Base-by-base conservation (phyloP, 1,140 invertebrate species). In the Achroia grisella region DNA sequence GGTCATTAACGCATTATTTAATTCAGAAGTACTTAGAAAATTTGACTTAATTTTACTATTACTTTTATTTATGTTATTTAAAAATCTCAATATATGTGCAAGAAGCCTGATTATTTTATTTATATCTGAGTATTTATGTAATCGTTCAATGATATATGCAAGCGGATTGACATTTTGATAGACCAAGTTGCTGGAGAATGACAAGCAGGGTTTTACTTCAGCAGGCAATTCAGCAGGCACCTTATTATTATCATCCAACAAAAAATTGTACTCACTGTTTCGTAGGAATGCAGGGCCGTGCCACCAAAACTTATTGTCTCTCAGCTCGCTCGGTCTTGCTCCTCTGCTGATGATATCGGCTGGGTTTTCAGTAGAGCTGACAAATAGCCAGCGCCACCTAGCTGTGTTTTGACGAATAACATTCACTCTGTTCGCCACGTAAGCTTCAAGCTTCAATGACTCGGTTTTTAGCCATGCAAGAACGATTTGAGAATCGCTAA, bases 271-370 rank as follows among this genome's bases (percentile, higher is more conserved):
- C 8, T 39, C 14, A 39, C 10, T 27, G 8, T 36, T 12, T 11
- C 31, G n/a, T 4, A 50, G 13, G 17, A 15, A 44, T 0, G 9
- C 9, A 5, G 48, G 35, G 4, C 34, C 47, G 9, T 11, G 6
- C 51, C 51, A 53, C 52, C 46, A 55, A 10, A 55, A 34, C 9
- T 15, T 12, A 15, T 46, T 10, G 8, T 14, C 1, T 6, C 42
- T 13, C 13, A 55, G 28, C 8, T 55, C 41, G 9, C 29, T n/a
- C 5, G 51, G 51, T 5, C 6, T 35, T 1, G 44, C 12, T 0
- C 53, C 46, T 40, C 54, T 32, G 27, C 49, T 47, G 0, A 52
- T 30, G 23, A 15, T 44, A 36, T 62, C 54, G 8, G 58, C 54
- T 52, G 30, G 2, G 11, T 32, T 32, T 9, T 9, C 30, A 9